phyloP scores from a whole-genome alignment of 2,888 invertebrate species.

The Sphaerophoria taeniata region DNA sequence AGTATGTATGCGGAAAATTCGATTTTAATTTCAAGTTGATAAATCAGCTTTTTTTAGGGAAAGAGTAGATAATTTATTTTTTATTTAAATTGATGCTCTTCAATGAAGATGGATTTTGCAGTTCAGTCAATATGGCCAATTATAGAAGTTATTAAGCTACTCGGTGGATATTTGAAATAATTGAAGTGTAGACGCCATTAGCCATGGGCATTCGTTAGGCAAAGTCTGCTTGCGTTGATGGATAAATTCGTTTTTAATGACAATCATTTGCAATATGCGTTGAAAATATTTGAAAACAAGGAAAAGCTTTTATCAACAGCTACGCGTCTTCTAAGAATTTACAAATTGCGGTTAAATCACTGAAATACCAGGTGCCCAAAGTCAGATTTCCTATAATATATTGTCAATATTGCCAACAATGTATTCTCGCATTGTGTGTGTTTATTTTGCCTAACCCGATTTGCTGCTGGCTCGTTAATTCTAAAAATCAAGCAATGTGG shows the following conservation, averaged over 20 bases:
- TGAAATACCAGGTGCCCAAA: too few species aligned
- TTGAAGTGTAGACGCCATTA: constrained; percentile 57
- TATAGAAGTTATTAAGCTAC: constrained; percentile 53
- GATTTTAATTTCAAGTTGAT: constrained; percentile 64
- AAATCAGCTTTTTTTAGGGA: constrained; percentile 48
- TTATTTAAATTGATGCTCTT: constrained; percentile 36
- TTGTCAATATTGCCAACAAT: not conserved
- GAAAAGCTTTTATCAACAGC: constrained; percentile 14
- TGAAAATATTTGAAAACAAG: not conserved
- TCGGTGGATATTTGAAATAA: constrained; percentile 32
- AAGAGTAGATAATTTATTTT: constrained; percentile 17
- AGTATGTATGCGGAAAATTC: constrained; percentile 66
- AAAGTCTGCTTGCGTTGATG: not conserved
- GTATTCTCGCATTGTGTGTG: not conserved
- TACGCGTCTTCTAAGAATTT: not conserved
- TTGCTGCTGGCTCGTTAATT: constrained; percentile 30
- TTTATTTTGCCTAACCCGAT: not conserved
- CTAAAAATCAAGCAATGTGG: constrained; percentile 12
- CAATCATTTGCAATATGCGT: not conserved
- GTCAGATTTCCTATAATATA: not conserved
- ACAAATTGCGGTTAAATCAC: too few species aligned
- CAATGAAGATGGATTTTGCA: constrained; percentile 53
- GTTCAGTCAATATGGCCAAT: constrained; percentile 51
- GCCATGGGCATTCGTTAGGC: not conserved
- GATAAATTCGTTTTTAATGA: constrained; percentile 14